Evolutionary conservation across 1,140 invertebrate species (phyloP).

Genomic region (Diprion similis): DNA sequence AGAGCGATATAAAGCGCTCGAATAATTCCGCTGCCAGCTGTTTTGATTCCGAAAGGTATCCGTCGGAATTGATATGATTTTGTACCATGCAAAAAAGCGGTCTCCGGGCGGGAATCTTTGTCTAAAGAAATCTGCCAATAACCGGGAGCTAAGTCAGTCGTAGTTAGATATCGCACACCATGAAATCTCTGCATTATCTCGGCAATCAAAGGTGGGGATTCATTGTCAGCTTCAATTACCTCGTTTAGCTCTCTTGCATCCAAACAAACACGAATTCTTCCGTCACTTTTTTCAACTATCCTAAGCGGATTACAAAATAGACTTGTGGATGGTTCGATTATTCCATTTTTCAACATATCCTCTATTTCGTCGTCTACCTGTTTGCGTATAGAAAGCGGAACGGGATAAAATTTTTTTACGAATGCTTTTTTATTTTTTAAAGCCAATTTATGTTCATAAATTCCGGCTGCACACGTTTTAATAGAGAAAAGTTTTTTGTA

Average conservation of each 20-base stretch:
- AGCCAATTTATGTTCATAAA: slow-evolving; percentile 22
- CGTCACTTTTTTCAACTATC: slow-evolving; percentile 18
- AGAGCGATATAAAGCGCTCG: slow-evolving; percentile 13
- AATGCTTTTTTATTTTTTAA: slow-evolving; percentile 22
- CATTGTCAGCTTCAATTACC: slow-evolving; percentile 26
- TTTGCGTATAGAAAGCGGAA: slow-evolving; percentile 23
- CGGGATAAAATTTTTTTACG: slow-evolving; percentile 25
- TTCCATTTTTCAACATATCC: slow-evolving; percentile 25
- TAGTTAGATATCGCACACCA: slow-evolving; percentile 20
- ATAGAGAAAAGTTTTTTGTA: background rate
- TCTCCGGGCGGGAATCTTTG: slow-evolving; percentile 13
- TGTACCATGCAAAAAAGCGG: slow-evolving; percentile 28
- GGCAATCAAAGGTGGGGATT: slow-evolving; percentile 6
- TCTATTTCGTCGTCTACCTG: slow-evolving; percentile 19
- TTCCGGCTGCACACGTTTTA: background rate
- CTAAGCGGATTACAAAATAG: slow-evolving; percentile 43
- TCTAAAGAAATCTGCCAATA: slow-evolving; percentile 36
- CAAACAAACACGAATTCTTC: slow-evolving; percentile 23
- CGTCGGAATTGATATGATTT: slow-evolving; percentile 8
- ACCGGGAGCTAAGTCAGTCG: slow-evolving; percentile 28
- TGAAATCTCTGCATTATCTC: slow-evolving; percentile 15
- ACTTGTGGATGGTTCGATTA: slow-evolving; percentile 35
- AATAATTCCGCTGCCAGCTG: background rate
- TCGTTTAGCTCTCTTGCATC: slow-evolving; percentile 30
- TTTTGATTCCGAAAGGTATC: background rate